Base-by-base conservation (phyloP, 2,797 vertebrate species). In the Dipus sagitta region DNA sequence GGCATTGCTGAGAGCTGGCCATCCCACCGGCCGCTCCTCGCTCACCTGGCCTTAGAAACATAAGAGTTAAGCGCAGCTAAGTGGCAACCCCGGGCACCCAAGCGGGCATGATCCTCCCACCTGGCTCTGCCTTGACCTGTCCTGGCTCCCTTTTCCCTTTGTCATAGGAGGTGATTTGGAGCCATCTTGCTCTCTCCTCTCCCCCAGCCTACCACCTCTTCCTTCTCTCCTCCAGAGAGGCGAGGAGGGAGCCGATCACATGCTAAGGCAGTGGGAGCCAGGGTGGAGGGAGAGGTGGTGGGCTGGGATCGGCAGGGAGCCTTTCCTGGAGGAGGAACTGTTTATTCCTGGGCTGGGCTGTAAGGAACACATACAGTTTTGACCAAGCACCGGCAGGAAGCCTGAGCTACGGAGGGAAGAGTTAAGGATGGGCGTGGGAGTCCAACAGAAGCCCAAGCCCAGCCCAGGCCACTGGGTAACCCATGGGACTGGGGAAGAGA, bases 71-170 rank as follows among this genome's bases (percentile, higher is more conserved):
- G 47, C 0, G 24, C 15, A 14, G 54, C 78, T 54, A 64, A 47
- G 47, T 3, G 0, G 42, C 38, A 60, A 34, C 14, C 15, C 62
- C 32, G 2, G 3, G 7, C 1, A 0, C 38, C 1, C 2, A 0
- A 26, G 67, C 32, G 42, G 83, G 60, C 42, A 67, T 7, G 42
- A 4, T 30, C 21, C n/a, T 6, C 32, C n/a, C 23, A 60, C 21
- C 7, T 28, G 23, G 78, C 79, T 24, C 58, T 65, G 18, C 18
- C 34, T 13, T 64, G 30, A 11, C 6, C 3, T 3, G 0, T n/a
- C 38, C 32, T 30, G 28, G 4, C 54, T 76, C 62, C 5, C 26
- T 79, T 47, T 42, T 30, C 42, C 30, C 30, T 52, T 28, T 15
- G 60, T 18, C 67, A 20, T 6, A 72, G 30, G 65, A 32, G 1